Base-by-base conservation (phyloP, 53 echinoderm and acorn worm genomes). In the Holothuria scabra region DNA sequence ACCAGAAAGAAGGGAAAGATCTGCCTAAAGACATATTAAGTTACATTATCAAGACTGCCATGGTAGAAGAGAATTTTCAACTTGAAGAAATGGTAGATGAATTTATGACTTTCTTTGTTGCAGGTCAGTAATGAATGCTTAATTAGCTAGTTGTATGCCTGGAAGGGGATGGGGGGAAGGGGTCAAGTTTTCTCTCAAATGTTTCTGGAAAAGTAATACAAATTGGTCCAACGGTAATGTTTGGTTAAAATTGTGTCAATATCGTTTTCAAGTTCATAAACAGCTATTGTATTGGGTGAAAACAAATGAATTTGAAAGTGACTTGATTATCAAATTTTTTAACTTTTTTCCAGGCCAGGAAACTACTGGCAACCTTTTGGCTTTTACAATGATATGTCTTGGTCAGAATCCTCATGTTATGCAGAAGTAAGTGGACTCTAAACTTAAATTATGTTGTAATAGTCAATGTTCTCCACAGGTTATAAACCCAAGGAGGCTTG, bases 11-110 rank as follows among this genome's bases (percentile, higher is more conserved):
- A 1, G 88, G 91, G 19, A 79, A 91, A 69, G 35, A 58, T 16
- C 59, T 91, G 25, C 84, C 79, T 8, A 80, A 91, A 41, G 87
- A 91, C 78, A 84, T 91, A 16, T 49, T 91, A 56, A 76, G 79
- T 35, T 84, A 79, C 68, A 91, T 91, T 33, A 84, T 91, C 12
- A 79, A 91, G 81, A 56, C 84, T 20, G 78, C 84, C 14, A 59
- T 72, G 25, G 65, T 66, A 32, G 89, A 85, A 20, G 70, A 18
- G 10, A 87, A 84, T 1, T 18, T 84, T 65, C 82, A 87, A 41
- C 46, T 86, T 78, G 65, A 52, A 31, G 86, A 86, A 35, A 86
- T 86, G 86, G 55, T 86, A 16, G 86, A 86, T 86, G 86, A 86
- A 48, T 86, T 86, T 55, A 31, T 79, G 35, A 38, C 67, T 9